Evolutionary conservation across 2,113 vertebrate species (phyloP), one percentile per base, ranked within the genome.

Genomic region (Theropithecus gelada): DNA sequence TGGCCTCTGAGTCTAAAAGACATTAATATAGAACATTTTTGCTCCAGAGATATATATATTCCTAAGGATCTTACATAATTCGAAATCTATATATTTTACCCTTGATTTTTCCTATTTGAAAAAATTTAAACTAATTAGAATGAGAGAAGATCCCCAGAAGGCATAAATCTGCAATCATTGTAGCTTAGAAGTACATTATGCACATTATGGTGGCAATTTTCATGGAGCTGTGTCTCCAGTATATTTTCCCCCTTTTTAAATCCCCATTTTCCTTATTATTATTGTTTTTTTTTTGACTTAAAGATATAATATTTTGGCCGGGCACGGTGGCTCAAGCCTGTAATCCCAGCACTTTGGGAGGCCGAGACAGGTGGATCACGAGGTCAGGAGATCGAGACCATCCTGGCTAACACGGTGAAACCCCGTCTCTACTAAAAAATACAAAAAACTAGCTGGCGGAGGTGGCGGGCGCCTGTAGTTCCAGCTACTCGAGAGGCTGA

Each of bases 1-100:
- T 64, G 32, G 52, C 52, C 32, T 92, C 23, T 83, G 45, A 76
- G 6, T 88, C 68, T 90, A 48, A 83, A 72, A n/a, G 23, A 64
- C 70, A 78, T 78, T 86, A 94, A 78, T 52, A 45, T 30, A 92
- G 59, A 94, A 23, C 89, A 75, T 88, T 83, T 76, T 92, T 70
- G n/a, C 23, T 79, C 78, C 52, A 72, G 10, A 96, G n/a, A 32
- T 72, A 23, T 6, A 5, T 91, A 23, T 6, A 5, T 91, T 82
- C 32, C 30, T 82, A 16, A 82, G 14, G 45, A 72, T 30, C 3
- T 82, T 86, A n/a, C 17, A 45, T 80, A 80, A 55, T 81, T 64
- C 14, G 57, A 81, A 87, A 66, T 81, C 48, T 38, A 2, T 40
- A 8, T 94, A 90, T 75, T 73, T 90, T 13, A 80, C 30, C 38